Conservation (phyloP, 2,797 vertebrate species). For the Perodicticus potto region DNA sequence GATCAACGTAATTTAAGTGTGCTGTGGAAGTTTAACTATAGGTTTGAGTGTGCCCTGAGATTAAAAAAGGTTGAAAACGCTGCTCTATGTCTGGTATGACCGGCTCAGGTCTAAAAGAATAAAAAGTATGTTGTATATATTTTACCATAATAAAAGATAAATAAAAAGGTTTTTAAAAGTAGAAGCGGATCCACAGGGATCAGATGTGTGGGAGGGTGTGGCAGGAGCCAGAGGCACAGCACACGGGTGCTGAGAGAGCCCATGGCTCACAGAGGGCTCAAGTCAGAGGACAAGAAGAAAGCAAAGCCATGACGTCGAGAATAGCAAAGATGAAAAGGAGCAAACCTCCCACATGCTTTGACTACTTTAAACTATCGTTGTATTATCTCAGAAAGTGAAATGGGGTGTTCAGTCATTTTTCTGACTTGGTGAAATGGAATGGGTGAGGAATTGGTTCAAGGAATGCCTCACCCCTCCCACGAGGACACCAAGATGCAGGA, state of each 20-base stretch:
- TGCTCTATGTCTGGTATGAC: neutral
- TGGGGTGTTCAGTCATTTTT: neutral
- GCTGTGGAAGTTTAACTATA: too few species aligned
- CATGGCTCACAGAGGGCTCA: neutral
- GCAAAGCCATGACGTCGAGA: neutral
- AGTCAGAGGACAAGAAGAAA: conserved; percentile 2
- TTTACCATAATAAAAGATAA: conserved; percentile 31
- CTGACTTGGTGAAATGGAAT: too few species aligned
- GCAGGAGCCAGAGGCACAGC: conserved; percentile 26
- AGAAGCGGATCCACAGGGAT: neutral
- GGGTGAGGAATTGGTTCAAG: neutral
- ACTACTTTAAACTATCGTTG: conserved; percentile 15
- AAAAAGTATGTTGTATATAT: neutral
- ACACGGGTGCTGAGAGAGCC: neutral
- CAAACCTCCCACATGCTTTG: neutral
- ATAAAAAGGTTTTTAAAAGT: neutral
- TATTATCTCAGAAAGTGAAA: conserved; percentile 60
- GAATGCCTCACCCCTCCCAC: too few species aligned
- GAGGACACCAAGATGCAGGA: neutral
- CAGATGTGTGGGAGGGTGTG: neutral
- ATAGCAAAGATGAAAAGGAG: conserved; percentile 15
- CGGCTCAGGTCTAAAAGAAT: neutral
- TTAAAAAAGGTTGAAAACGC: too few species aligned
- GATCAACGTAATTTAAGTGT: too few species aligned
- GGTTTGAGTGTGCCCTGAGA: too few species aligned